These are phyloP conservation scores for Urechis unicinctus DNA, from an alignment of 2,888 invertebrate species.

Conservation along the genomic window DNA sequence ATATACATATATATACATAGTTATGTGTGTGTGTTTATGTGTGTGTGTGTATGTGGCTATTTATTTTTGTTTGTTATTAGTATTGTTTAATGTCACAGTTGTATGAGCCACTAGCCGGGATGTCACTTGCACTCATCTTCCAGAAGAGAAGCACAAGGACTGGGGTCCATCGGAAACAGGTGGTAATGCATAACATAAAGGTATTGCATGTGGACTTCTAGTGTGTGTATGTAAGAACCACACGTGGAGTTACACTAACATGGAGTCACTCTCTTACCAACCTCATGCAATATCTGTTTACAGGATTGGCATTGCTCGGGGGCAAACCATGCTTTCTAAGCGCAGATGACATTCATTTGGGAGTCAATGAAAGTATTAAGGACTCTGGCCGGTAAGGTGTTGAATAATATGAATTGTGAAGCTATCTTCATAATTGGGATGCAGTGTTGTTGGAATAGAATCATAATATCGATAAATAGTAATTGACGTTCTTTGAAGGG, in stretches of 20 bases:
- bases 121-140: constrained; percentile 32
- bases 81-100: constrained; percentile 14
- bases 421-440: not conserved
- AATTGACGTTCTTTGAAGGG: constrained; percentile 7
- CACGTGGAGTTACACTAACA: too few relatives aligned
- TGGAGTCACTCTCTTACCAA: too few relatives aligned
- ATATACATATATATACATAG: too few relatives aligned
- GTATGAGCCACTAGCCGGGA: constrained; percentile 30
- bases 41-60: not conserved
- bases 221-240: too few relatives aligned
- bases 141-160: constrained; percentile 39
- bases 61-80: not conserved
- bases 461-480: not conserved
- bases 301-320: constrained; percentile 32
- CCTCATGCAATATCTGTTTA: constrained; percentile 4
- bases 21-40: too few relatives aligned
- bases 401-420: too few relatives aligned
- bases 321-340: constrained; percentile 32
- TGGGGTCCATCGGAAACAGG: constrained; percentile 32
- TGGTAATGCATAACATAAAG: constrained; percentile 1
- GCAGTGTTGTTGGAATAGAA: too few relatives aligned
- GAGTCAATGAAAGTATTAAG: constrained; percentile 31
- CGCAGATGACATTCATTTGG: constrained; percentile 32
- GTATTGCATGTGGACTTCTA: not conserved
- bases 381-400: constrained; percentile 27